Evolutionary conservation across 2,888 invertebrate species (phyloP).

Genomic region (Lampropteryx suffumata): DNA sequence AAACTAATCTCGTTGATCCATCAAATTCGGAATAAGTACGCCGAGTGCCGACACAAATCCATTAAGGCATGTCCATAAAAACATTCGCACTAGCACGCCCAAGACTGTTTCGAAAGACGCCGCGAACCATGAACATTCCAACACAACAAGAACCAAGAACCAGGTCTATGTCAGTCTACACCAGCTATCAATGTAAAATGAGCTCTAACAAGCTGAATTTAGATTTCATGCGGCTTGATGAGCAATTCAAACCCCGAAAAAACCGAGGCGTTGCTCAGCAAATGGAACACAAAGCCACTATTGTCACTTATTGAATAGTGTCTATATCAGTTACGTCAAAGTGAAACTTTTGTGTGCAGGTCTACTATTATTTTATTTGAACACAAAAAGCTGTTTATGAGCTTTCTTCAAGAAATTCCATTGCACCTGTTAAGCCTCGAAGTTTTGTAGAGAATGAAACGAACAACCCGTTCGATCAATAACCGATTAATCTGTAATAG

Average conservation of each 20-base stretch:
- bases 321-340: too few species aligned
- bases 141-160: constrained; percentile 65
- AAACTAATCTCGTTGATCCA: constrained; percentile 42
- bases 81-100: constrained; percentile 77
- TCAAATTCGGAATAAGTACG: constrained; percentile 46
- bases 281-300: too few species aligned
- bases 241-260: not conserved
- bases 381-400: constrained; percentile 39
- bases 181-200: not conserved
- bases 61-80: constrained; percentile 67
- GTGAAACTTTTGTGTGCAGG: not conserved
- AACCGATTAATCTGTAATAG: constrained; percentile 6
- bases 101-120: constrained; percentile 79
- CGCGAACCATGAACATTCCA: constrained; percentile 79
- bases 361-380: not conserved
- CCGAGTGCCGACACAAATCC: constrained; percentile 52
- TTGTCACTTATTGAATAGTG: too few species aligned
- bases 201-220: not conserved
- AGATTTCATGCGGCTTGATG: not conserved
- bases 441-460: constrained; percentile 2
- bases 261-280: too few species aligned
- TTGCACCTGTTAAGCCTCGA: constrained; percentile 8
- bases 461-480: not conserved
- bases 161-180: constrained; percentile 47
- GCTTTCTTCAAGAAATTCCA: constrained; percentile 42